phyloP scores from a whole-genome alignment of 1,140 invertebrate genomes.

The Drosophila orena region DNA sequence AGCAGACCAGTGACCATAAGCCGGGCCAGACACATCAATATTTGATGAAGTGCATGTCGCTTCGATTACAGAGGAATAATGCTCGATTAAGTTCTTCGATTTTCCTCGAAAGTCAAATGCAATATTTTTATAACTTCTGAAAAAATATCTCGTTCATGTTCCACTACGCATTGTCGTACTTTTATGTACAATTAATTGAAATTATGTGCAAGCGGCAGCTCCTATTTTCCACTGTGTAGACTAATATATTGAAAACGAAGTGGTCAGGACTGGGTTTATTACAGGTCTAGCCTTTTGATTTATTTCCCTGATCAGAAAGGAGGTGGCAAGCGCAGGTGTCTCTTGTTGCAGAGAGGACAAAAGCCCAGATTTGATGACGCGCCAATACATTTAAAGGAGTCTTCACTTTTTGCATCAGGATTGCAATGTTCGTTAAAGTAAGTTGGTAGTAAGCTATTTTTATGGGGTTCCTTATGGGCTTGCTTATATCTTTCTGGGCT shows the following conservation, averaged over 20 bases:
- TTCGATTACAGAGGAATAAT: constrained; percentile 22
- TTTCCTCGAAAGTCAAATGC: too few relatives aligned
- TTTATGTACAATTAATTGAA: too few relatives aligned
- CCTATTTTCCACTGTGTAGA: background rate
- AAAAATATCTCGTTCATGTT: too few relatives aligned
- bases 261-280: background rate
- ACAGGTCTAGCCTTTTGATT: constrained; percentile 12
- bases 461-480: background rate
- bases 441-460: background rate
- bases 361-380: constrained; percentile 1
- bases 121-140: too few relatives aligned
- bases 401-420: background rate
- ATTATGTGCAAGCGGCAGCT: too few relatives aligned
- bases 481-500: background rate
- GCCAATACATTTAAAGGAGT: background rate
- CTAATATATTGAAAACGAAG: constrained; percentile 1
- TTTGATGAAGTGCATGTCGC: constrained; percentile 65
- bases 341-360: constrained; percentile 19
- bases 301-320: constrained; percentile 22
- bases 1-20: constrained; percentile 30
- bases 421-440: background rate
- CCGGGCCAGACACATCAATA: constrained; percentile 57
- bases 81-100: too few relatives aligned
- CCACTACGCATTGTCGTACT: too few relatives aligned
- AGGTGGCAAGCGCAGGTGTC: constrained; percentile 27